phyloP scores from a whole-genome alignment of 2,888 invertebrate genomes.

The Rhamnusium bicolor region DNA sequence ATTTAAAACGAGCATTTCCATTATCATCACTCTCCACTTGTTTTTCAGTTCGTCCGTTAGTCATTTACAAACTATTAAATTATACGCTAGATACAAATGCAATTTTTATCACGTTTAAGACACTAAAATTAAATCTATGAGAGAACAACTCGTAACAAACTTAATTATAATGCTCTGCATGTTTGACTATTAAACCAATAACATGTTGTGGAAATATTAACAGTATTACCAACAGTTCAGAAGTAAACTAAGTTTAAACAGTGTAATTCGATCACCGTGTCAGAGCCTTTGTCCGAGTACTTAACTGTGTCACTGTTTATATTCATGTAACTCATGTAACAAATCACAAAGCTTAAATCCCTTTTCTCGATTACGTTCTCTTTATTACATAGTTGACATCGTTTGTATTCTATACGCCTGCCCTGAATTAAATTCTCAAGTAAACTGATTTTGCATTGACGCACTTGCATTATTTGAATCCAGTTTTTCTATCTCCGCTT shows the following conservation, averaged over 20 bases:
- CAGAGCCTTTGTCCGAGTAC: background rate
- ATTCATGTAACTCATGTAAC: background rate
- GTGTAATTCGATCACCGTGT: background rate
- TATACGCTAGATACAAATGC: background rate
- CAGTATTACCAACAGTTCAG: background rate
- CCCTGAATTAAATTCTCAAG: background rate
- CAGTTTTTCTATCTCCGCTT: background rate
- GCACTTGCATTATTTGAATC: background rate
- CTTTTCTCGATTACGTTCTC: background rate
- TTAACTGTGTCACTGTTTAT: background rate
- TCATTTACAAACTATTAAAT: background rate
- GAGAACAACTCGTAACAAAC: background rate
- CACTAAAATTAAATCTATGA: background rate
- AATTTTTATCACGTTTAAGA: background rate
- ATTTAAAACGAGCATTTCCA: background rate
- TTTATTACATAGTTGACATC: background rate
- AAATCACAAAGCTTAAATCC: constrained; percentile 1
- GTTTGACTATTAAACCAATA: background rate
- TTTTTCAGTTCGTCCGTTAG: too few relatives aligned
- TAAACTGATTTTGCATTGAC: background rate
- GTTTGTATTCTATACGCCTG: background rate
- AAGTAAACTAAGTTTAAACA: background rate
- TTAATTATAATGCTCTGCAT: background rate
- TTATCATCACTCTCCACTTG: background rate
- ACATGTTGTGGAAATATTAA: background rate